Base-by-base conservation (phyloP, 2,888 invertebrate genomes). In the Ctenicera cuprea region DNA sequence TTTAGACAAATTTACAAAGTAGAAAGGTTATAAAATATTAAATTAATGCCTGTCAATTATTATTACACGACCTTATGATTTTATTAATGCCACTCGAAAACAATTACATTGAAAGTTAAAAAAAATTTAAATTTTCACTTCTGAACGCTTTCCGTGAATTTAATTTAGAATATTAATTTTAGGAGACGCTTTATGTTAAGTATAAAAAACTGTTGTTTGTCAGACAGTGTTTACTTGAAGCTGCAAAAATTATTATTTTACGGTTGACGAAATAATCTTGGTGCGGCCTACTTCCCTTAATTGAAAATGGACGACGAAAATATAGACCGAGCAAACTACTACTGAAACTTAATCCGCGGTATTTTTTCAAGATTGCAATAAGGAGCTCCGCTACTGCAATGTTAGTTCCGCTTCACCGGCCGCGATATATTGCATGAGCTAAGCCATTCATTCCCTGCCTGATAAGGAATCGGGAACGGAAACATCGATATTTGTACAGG, bases 401-500 rank as follows among this genome's bases (percentile, higher is more conserved):
- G 79, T 80, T 79, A 79, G 78, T 80, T 80, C 74, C 79, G 74
- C 79, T 78, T 81, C 81, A 78, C 76, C 76, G 73, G 76, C 71
- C 71, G 75, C 78, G 77, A 82, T 81, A 80, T 81, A 82, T 82
- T 79, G 81, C 80, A 80, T 75, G 79, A 78, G 79, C 78, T 80
- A 76, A 80, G 80, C 80, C 79, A 81, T 82, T 82, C 80, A 80
- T 80, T 80, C 81, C 73, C 77, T 74, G 76, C 65, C 77, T 78
- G 81, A 82, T 82, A 82, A 82, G 80, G 76, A 79, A 82, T 82
- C 80, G 72, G 74, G 77, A 77, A 79, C 77, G 80, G 80, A 77
- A 79, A 77, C 79, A 76, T 76, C 80, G 79, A 81, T 79, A 79
- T 76, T 80, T 76, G 79, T 75, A 75, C 77, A 71, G 67, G 71